Conservation (phyloP, 2,113 vertebrate genomes). For the Carettochelys insculpta region DNA sequence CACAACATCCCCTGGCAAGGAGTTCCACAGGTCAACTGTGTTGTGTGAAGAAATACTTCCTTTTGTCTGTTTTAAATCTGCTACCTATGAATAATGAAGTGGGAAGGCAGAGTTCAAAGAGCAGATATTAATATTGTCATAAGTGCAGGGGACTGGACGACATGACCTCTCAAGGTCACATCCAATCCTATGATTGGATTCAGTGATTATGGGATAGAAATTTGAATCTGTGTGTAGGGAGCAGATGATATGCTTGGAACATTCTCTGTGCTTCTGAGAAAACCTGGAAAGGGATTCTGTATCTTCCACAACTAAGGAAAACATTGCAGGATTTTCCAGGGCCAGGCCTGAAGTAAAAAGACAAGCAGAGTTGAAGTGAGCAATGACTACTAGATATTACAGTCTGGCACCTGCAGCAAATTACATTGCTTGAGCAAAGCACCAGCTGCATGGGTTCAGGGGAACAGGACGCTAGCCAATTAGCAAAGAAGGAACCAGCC, state of each 20-base stretch:
- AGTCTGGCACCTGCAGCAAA: background rate
- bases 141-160: no score
- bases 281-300: background rate
- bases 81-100: background rate
- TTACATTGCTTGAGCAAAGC: background rate
- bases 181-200: no score
- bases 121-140: background rate
- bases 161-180: no score
- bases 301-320: background rate
- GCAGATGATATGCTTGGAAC: background rate
- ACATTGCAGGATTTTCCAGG: background rate
- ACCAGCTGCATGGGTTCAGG: background rate
- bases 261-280: accelerated
- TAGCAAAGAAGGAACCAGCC: background rate
- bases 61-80: no score
- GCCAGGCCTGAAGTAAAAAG: background rate
- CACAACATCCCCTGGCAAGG: no score
- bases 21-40: no score
- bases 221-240: background rate
- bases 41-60: no score
- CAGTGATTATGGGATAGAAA: background rate
- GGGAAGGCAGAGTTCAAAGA: background rate
- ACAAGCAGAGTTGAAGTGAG: background rate
- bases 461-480: background rate
- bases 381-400: background rate